phyloP scores from a whole-genome alignment of 2,113 vertebrate genomes.

The Microtus ochrogaster region DNA sequence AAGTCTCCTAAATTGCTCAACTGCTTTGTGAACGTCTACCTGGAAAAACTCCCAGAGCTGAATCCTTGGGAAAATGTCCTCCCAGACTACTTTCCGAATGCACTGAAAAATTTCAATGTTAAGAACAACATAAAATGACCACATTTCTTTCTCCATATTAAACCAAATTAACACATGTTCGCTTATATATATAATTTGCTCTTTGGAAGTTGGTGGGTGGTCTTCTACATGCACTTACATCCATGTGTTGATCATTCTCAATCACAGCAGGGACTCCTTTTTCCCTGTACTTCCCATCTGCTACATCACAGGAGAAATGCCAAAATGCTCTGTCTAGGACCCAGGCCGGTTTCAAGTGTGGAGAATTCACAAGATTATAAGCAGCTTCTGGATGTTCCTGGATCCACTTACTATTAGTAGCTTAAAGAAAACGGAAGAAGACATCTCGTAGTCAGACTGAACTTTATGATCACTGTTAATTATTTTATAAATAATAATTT shows the following conservation, averaged over 20 bases:
- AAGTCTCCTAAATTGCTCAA: slow-evolving; percentile 91
- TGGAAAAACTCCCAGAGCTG: slow-evolving; percentile 97
- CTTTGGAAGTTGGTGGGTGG: not conserved
- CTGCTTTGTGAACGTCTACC: slow-evolving; percentile 89
- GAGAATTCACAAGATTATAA: slow-evolving; percentile 94
- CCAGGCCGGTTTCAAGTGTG: slow-evolving; percentile 94
- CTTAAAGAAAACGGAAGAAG: slow-evolving; percentile 79
- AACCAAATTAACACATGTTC: not conserved
- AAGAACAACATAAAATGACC: not conserved
- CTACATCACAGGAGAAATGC: slow-evolving; percentile 89
- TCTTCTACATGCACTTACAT: slow-evolving; percentile 85
- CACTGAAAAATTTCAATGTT: slow-evolving; percentile 84
- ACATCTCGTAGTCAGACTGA: not conserved
- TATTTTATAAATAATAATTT: not conserved
- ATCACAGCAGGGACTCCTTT: slow-evolving; percentile 89
- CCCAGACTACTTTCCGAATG: slow-evolving; percentile 88
- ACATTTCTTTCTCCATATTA: not conserved
- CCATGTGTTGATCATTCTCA: slow-evolving; percentile 89
- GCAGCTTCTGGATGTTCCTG: slow-evolving; percentile 92
- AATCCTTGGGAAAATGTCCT: slow-evolving; percentile 89
- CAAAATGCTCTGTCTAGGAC: slow-evolving; percentile 93
- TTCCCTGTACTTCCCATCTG: slow-evolving; percentile 88
- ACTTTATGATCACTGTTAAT: not conserved
- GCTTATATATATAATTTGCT: not conserved
- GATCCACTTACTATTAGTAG: slow-evolving; percentile 92